Evolutionary conservation across 1,140 invertebrate species (phyloP).

Genomic region (Hyles vespertilio): DNA sequence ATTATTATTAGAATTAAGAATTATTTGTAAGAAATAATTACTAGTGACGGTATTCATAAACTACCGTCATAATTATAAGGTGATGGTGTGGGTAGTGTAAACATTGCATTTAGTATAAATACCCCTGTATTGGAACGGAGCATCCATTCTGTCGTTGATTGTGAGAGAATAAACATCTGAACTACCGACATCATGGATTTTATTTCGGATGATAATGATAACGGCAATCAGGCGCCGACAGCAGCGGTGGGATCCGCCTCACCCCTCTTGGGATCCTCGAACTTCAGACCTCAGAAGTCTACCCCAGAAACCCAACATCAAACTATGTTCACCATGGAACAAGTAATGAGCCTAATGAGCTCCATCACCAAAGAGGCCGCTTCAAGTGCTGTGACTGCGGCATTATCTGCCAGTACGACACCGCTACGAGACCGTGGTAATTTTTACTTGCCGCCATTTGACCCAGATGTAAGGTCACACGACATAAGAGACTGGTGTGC

Average conservation of each 20-base stretch:
- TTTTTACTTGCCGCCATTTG: slow-evolving; percentile 28
- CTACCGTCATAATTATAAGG: no score
- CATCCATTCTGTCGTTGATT: no score
- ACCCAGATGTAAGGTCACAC: slow-evolving; percentile 28
- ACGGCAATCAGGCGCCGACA: slow-evolving; percentile 9
- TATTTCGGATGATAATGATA: no score
- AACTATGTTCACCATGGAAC: slow-evolving; percentile 11
- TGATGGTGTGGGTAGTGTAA: no score
- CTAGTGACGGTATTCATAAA: no score
- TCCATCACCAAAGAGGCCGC: slow-evolving; percentile 14
- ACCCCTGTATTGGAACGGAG: no score
- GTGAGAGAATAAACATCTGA: no score
- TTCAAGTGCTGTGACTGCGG: slow-evolving; percentile 20
- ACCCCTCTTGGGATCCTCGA: no score
- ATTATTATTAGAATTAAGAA: no score
- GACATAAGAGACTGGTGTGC: slow-evolving; percentile 36
- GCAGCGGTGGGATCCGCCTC: slow-evolving; percentile 18
- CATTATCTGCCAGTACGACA: slow-evolving; percentile 8
- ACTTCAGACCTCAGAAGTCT: neutral
- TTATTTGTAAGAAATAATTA: no score
- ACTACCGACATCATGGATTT: no score
- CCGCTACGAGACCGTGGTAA: slow-evolving; percentile 5
- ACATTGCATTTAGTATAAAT: no score
- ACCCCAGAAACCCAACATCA: neutral
- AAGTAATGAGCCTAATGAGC: slow-evolving; percentile 17